Percentiles rank a stretch among this genome's conserved stretches.
Conservation (phyloP, 1,140 invertebrate species). For the Drosophila tropicalis region DNA sequence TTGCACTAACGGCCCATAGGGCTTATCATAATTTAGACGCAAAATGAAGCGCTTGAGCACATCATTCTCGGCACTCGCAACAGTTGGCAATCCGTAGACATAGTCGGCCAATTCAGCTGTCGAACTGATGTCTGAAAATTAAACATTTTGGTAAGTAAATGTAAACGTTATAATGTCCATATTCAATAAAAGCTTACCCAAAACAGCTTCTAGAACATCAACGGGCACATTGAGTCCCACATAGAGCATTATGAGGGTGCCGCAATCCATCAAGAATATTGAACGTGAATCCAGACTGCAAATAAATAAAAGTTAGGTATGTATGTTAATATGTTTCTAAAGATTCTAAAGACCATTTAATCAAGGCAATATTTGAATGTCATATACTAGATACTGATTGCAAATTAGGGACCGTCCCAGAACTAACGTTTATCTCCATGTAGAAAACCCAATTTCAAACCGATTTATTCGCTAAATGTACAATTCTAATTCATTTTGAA, state of each 20-base stretch:
- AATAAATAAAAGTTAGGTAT: not conserved
- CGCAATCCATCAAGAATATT: conserved; percentile 95
- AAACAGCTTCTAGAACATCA: conserved; percentile 89
- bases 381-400: too few relatives aligned
- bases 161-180: too few relatives aligned
- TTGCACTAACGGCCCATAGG: conserved; percentile 90
- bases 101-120: conserved; percentile 85
- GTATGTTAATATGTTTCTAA: not conserved
- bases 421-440: too few relatives aligned
- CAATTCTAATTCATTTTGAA: too few relatives aligned
- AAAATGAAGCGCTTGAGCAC: conserved; percentile 92
- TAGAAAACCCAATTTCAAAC: too few relatives aligned
- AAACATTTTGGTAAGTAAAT: not conserved
- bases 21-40: conserved; percentile 93
- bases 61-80: conserved; percentile 90
- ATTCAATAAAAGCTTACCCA: conserved; percentile 84
- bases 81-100: conserved; percentile 90
- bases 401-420: too few relatives aligned
- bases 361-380: too few relatives aligned
- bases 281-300: conserved; percentile 92
- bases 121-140: conserved; percentile 84
- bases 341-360: too few relatives aligned
- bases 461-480: too few relatives aligned
- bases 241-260: conserved; percentile 93
- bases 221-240: conserved; percentile 92